Conservation (phyloP, 1,140 invertebrate genomes). For the Aphelenchoides besseyi region DNA sequence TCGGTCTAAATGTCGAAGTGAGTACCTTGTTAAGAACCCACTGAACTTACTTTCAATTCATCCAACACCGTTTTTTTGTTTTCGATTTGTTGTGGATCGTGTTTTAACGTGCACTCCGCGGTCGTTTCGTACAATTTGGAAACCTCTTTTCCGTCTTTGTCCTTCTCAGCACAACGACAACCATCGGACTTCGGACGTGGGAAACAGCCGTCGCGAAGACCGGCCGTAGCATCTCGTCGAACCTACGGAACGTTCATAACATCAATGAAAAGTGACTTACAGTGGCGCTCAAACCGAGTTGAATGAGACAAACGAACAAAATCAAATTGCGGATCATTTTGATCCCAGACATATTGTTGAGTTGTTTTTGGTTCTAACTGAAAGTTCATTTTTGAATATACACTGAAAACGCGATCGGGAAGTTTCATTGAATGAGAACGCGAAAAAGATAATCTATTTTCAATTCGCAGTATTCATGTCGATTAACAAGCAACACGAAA, state of each 20-base stretch:
- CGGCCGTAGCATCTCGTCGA: constrained; percentile 16
- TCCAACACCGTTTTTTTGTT: constrained; percentile 19
- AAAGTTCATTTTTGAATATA: too few relatives aligned
- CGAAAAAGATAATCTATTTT: not conserved
- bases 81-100: not conserved
- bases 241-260: not conserved
- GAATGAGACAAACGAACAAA: not conserved
- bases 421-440: not conserved
- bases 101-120: constrained; percentile 3
- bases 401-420: too few relatives aligned
- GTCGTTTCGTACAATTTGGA: not conserved
- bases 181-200: constrained; percentile 32
- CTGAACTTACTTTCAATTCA: constrained; percentile 22
- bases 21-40: not conserved
- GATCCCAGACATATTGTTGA: not conserved
- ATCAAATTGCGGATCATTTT: not conserved
- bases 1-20: not conserved
- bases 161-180: constrained; percentile 26
- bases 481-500: not conserved
- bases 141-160: constrained; percentile 21
- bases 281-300: not conserved
- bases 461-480: not conserved
- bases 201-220: constrained; percentile 40
- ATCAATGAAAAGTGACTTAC: not conserved
- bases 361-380: not conserved